Evolutionary conservation across 1,140 invertebrate species (phyloP), one percentile per base, ranked within the genome.

Genomic region (Papilio aristodemus): DNA sequence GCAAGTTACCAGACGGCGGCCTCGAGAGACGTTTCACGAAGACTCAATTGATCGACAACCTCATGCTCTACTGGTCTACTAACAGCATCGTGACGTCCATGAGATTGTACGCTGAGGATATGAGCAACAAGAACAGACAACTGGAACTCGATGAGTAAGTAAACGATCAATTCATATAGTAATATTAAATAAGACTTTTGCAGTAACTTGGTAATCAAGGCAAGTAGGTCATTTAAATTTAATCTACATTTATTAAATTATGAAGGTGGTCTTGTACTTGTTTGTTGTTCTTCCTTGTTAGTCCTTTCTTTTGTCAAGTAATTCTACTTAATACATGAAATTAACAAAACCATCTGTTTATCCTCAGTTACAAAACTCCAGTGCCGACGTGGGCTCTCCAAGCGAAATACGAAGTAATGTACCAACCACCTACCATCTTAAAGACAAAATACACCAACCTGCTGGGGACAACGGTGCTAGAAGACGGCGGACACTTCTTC

Each of bases 41-140:
- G 54, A 95, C 97, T 58, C 95, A 97, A 75, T 85, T 98, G 7
- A 87, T 98, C 7, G 97, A 97, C 71, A 97, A 97, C 79, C 80
- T 98, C 0, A 98, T 97, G 95, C 86, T 98, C 59, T 98, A 98
- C 82, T 98, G 96, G 95, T 79, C 95, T 0, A 95, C 95, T 0
- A 94, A 94, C 69, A 94, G 94, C 0, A 96, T 97, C 1, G 96
- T 95, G 0, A 95, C 95, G 0, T 96, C 96, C 1, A 91, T 94
- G 81, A 91, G 97, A 68, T 87, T 97, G 8, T 98, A 97, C 73
- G 91, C 95, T 25, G 96, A 97, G 84, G 84, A 78, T 0, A 92
- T 95, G 43, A 93, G 67, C 13, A 81, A 81, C 10, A 81, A 79
- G 0, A 81, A 93, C 13, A 67, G 83, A 0, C 74, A 68, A 0